phyloP scores from a whole-genome alignment of 2,888 invertebrate species.

The Diloba caeruleocephala region DNA sequence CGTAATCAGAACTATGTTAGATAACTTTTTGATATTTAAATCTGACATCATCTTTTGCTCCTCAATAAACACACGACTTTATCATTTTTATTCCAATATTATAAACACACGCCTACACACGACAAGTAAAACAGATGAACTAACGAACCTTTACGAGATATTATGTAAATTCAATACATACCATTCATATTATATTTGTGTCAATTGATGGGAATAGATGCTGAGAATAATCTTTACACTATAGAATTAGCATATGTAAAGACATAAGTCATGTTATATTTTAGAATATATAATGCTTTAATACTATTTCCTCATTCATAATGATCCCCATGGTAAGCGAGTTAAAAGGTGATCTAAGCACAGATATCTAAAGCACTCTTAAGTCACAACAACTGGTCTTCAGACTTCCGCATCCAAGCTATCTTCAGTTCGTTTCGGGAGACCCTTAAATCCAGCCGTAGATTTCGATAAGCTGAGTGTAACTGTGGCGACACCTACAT shows the following conservation, averaged over 20 bases:
- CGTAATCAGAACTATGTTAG: slow-evolving; percentile 12
- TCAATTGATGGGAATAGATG: slow-evolving; percentile 58
- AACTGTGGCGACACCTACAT: too few species aligned
- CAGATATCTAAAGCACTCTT: too few species aligned
- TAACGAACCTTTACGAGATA: slow-evolving; percentile 60
- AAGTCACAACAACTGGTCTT: too few species aligned
- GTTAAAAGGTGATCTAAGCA: too few species aligned
- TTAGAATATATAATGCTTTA: slow-evolving; percentile 6
- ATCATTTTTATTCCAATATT: slow-evolving; percentile 30
- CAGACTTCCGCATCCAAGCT: too few species aligned
- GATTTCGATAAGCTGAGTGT: too few species aligned
- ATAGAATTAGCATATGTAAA: slow-evolving; percentile 43
- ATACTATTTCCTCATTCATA: neutral
- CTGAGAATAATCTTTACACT: slow-evolving; percentile 52
- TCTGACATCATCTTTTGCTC: slow-evolving; percentile 33
- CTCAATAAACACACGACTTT: slow-evolving; percentile 34
- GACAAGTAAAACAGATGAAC: slow-evolving; percentile 44
- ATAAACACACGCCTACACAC: slow-evolving; percentile 43
- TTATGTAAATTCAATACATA: slow-evolving; percentile 40
- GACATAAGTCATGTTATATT: slow-evolving; percentile 21
- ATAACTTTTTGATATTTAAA: slow-evolving; percentile 15
- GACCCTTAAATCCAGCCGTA: too few species aligned
- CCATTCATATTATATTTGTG: slow-evolving; percentile 48
- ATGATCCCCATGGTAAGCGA: too few species aligned
- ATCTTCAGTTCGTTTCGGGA: too few species aligned